Evolutionary conservation across 2,797 vertebrate genomes (phyloP).

Genomic region (Bryconaethiops microstoma): DNA sequence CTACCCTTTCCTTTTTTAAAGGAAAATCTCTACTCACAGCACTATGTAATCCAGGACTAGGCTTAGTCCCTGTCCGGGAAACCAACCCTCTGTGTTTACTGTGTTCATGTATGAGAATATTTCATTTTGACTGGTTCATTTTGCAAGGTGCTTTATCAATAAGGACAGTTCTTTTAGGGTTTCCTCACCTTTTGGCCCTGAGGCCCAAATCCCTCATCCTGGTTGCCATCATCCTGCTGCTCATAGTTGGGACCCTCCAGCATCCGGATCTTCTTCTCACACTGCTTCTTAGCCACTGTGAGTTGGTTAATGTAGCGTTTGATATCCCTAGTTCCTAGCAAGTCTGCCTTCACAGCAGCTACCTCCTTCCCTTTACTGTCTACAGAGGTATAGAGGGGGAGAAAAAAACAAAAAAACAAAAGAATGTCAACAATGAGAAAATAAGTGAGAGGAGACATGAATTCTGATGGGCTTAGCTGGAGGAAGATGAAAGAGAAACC

Average conservation of each 20-base stretch:
- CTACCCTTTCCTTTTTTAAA: no score
- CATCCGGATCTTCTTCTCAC: conserved; percentile 92
- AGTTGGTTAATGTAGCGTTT: conserved; percentile 99
- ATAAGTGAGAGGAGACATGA: not conserved
- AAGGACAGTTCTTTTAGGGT: not conserved
- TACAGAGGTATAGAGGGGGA: conserved; percentile 52
- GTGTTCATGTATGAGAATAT: not conserved
- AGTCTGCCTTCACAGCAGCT: conserved; percentile 95
- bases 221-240: conserved; percentile 82
- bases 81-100: not conserved
- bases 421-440: not conserved
- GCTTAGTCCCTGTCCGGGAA: no score
- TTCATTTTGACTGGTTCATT: not conserved
- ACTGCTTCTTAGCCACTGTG: conserved; percentile 97
- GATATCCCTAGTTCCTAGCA: conserved; percentile 94
- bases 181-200: conserved; percentile 88
- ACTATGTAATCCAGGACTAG: no score
- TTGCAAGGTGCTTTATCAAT: no score
- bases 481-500: conserved; percentile 7
- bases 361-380: conserved; percentile 93
- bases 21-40: no score
- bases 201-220: conserved; percentile 86
- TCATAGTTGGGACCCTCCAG: conserved; percentile 94
- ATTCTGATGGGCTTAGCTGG: not conserved
- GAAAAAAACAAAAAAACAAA: not conserved